Base-by-base conservation (phyloP, 2,797 vertebrate genomes). In the Enteromius fasciolatus region DNA sequence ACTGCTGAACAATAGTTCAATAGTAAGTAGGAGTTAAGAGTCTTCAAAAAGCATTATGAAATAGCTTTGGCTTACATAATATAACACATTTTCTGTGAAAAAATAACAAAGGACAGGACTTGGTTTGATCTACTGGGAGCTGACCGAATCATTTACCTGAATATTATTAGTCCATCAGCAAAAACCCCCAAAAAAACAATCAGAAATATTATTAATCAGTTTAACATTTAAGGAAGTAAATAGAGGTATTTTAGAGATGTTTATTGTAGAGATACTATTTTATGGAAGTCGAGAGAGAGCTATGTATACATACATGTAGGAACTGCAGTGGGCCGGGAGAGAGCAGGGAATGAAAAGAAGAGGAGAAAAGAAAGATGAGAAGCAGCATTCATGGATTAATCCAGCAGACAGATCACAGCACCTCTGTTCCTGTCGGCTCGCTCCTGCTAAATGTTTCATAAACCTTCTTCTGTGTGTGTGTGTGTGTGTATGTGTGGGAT, bases 401-500 rank as follows among this genome's bases (percentile, higher is more conserved):
- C 80, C 72, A 76, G 72, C 50, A 72, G 78, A 81, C 64, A 81
- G 80, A 81, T 77, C 74, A 70, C 90, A 83, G 88, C 86, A 87
- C 90, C 87, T 89, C 91, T 87, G 83, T 89, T 91, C 57, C 20
- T 74, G 76, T 73, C 68, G 52, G 87, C 89, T 76, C 66, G 20
- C 86, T 92, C 85, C 87, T 86, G 90, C 90, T 92, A 90, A 92
- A 92, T 93, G 89, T 92, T 93, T 91, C 87, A 92, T 91, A 86
- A 83, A 61, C 63, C 84, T 89, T 84, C 78, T 86, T 81, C 87
- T 79, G 33, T 33, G 5, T 33, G 33, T 33, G 86, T 88, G 86
- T 88, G 85, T 88, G 69, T 81, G 52, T 69, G 33, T 78, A 5
- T 57, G 36, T 59, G 67, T 72, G 69, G 33, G 69, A 48, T 81